Conservation (phyloP, 2,888 invertebrate species). For the Chesias legatella region DNA sequence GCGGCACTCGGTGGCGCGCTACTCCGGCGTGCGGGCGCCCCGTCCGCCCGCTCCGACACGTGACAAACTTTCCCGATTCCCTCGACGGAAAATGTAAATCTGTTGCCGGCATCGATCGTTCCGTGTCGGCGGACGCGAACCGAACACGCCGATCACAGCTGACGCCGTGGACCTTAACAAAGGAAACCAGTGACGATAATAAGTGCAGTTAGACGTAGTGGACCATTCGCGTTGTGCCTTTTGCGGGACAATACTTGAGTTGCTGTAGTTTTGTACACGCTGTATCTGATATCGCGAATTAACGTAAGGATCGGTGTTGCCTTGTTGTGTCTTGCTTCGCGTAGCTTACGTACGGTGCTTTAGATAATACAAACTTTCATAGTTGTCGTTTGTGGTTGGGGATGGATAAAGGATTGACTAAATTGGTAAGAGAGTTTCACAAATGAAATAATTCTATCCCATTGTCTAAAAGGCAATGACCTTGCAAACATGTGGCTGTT, state of each 20-base stretch:
- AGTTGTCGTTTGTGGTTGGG: conserved; percentile 22
- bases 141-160: conserved; percentile 70
- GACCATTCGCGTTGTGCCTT: conserved; percentile 76
- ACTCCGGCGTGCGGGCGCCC: conserved; percentile 77
- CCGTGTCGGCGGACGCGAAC: conserved; percentile 58
- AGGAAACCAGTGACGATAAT: conserved; percentile 38
- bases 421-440: conserved; percentile 45
- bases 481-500: conserved; percentile 67
- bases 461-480: conserved; percentile 52
- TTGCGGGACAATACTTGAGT: conserved; percentile 54
- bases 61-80: conserved; percentile 78
- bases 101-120: conserved; percentile 76
- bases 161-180: conserved; percentile 72
- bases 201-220: conserved; percentile 67
- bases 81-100: conserved; percentile 78
- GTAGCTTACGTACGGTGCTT: conserved; percentile 74
- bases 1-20: conserved; percentile 77
- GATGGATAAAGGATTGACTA: conserved; percentile 38
- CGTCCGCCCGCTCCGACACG: conserved; percentile 67
- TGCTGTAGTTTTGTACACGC: conserved; percentile 55
- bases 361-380: conserved; percentile 39
- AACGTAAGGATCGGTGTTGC: conserved; percentile 73
- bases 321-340: conserved; percentile 79
- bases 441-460: conserved; percentile 27
- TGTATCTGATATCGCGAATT: conserved; percentile 60